Base-by-base conservation (phyloP, 1,140 invertebrate species). In the Chironomus tepperi region DNA sequence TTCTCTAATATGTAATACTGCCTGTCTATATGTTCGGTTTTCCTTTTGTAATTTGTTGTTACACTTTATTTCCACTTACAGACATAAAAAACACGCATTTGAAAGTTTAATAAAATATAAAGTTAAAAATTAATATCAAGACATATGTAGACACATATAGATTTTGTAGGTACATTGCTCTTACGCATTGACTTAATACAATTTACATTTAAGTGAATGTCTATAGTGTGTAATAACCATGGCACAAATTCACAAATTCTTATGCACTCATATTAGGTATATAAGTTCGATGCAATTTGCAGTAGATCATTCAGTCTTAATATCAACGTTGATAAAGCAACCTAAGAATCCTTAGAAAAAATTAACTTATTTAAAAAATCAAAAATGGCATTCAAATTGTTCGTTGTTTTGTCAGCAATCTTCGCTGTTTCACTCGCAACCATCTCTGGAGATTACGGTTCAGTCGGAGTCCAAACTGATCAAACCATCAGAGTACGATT, bases 381-480 rank as follows among this genome's bases (percentile, higher is more conserved):
- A 57, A 77, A 77, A 79, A 80, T 80, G 79, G 78, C 76, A 75
- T 79, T 80, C 75, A 79, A 79, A 78, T 79, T 80, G 82, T 77
- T 83, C 67, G 19, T 81, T 74, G 76, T 78, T 73, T 75, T 83
- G 73, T 77, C 80, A 74, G 80, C 79, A 21, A 75, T 80, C 8
- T 47, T 84, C 75, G 83, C 81, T 64, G 74, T 79, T 21, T 81
- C 80, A 43, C 75, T 75, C 1, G 83, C 78, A 3, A 79, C 79
- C 10, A 75, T 79, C n/a, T 78, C 81, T 3, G 77, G 76, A 0
- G 81, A 81, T 18, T 78, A 77, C 67, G 79, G 77, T 21, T 80
- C 79, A 76, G 77, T 84, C 57, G 83, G 81, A 19, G 78, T 79
- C 79, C 79, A 73, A 80, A 83, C 73, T 80, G 83, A 73, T 81